phyloP scores from a whole-genome alignment of 1,140 invertebrate genomes.

The Harpegnathos saltator region DNA sequence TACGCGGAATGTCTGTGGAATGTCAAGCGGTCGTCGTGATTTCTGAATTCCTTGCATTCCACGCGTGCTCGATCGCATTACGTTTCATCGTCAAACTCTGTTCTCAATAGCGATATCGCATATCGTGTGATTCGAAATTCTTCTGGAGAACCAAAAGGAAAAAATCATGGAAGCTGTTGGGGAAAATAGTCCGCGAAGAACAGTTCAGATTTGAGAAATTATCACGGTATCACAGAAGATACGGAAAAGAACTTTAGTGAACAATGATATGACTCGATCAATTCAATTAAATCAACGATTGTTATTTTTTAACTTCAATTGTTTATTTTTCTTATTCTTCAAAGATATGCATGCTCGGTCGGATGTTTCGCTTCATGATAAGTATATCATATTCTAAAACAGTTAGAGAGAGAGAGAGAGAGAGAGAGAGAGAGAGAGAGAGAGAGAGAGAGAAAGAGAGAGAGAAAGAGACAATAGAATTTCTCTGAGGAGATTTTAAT shows the following conservation, averaged over 20 bases:
- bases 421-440: too few relatives aligned
- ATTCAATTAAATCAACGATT: neutral
- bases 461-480: too few relatives aligned
- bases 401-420: too few relatives aligned
- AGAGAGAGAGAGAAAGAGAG: too few relatives aligned
- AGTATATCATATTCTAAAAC: too few relatives aligned
- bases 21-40: slow-evolving; percentile 27
- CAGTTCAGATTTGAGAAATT: neutral
- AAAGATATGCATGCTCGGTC: neutral
- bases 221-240: too few relatives aligned
- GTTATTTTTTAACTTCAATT: neutral
- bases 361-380: slow-evolving; percentile 1
- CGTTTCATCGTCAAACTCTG: slow-evolving; percentile 9
- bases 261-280: neutral
- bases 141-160: neutral
- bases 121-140: neutral
- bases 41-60: slow-evolving; percentile 49
- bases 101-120: neutral
- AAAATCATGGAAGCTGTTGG: neutral
- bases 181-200: neutral
- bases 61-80: slow-evolving; percentile 19
- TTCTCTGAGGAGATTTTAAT: too few relatives aligned
- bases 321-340: neutral
- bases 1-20: slow-evolving; percentile 39
- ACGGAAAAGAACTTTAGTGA: neutral